A percentile compares a stretch with the other conserved stretches of the same genome.
Evolutionary conservation across 2,113 vertebrate genomes (phyloP).

Genomic region (Odontesthes bonariensis): DNA sequence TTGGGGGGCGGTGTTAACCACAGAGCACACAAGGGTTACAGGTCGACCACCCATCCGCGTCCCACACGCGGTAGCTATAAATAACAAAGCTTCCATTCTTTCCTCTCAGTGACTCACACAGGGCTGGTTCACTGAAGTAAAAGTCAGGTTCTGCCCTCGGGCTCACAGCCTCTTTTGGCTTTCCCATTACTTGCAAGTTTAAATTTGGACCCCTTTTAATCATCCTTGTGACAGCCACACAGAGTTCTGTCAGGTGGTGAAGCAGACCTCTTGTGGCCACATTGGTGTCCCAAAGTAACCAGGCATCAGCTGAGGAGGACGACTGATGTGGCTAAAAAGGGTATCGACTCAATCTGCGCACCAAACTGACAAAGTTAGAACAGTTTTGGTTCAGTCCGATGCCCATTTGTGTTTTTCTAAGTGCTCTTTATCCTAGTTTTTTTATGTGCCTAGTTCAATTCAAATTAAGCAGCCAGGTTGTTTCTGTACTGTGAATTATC

Average conservation of each 20-base stretch:
- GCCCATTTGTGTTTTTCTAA: not conserved
- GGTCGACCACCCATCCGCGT: slow-evolving; percentile 13
- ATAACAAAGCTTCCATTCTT: slow-evolving; percentile 35
- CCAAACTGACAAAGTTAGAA: not conserved
- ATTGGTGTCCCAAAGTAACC: not conserved
- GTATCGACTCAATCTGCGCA: not conserved
- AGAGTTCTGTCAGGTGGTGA: not conserved
- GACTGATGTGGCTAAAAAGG: not conserved
- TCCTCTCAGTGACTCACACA: slow-evolving; percentile 27
- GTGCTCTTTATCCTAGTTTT: not conserved
- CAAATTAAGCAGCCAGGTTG: no score
- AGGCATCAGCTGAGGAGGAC: not conserved
- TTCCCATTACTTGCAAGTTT: slow-evolving; percentile 20
- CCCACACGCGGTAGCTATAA: slow-evolving; percentile 20
- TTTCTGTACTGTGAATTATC: no score
- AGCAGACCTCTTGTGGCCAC: not conserved
- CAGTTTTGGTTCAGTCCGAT: not conserved
- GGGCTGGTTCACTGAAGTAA: not conserved
- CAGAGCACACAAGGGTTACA: slow-evolving; percentile 4
- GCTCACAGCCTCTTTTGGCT: not conserved
- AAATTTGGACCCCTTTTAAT: not conserved
- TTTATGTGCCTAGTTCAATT: no score
- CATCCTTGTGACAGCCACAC: not conserved
- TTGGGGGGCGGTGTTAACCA: slow-evolving; percentile 25
- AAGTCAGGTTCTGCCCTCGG: not conserved